Percentiles rank a stretch among this genome's conserved stretches.
phyloP scores from a whole-genome alignment of 1,140 invertebrate species.

The Megalonaias nervosa region DNA sequence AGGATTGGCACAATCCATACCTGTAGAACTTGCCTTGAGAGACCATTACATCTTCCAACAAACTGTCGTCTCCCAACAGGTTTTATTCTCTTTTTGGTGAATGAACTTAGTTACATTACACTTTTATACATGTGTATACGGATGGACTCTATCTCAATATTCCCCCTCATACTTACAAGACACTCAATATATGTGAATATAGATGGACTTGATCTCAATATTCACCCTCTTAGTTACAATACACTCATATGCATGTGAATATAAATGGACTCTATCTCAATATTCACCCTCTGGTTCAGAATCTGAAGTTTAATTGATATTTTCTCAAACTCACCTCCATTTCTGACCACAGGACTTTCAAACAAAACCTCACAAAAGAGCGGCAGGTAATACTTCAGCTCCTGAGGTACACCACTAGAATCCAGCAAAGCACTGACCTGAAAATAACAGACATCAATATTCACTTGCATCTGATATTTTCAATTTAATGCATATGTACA shows the following conservation, averaged over 20 bases:
- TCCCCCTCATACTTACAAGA: too few relatives aligned
- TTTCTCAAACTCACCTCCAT: slow-evolving; percentile 70
- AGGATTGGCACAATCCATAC: too few relatives aligned
- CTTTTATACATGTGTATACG: not conserved
- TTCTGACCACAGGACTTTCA: slow-evolving; percentile 73
- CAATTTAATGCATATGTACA: too few relatives aligned
- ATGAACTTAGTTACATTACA: too few relatives aligned
- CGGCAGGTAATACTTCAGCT: slow-evolving; percentile 81
- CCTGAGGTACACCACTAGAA: slow-evolving; percentile 76
- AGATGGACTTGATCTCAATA: not conserved
- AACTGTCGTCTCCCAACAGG: too few relatives aligned
- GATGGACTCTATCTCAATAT: not conserved
- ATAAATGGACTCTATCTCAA: not conserved
- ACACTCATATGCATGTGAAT: not conserved
- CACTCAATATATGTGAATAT: not conserved
- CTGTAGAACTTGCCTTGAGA: too few relatives aligned
- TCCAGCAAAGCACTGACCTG: slow-evolving; percentile 82
- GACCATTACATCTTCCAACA: too few relatives aligned
- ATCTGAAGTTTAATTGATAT: too few relatives aligned
- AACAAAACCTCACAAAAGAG: slow-evolving; percentile 81
- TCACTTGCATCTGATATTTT: too few relatives aligned
- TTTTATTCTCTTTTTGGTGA: too few relatives aligned
- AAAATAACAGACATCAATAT: not conserved
- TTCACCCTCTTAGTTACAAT: too few relatives aligned
- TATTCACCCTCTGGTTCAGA: too few relatives aligned